Percentiles rank a stretch among this genome's conserved stretches.
phyloP scores from a whole-genome alignment of 1,140 invertebrate genomes.

The Myzus persicae region DNA sequence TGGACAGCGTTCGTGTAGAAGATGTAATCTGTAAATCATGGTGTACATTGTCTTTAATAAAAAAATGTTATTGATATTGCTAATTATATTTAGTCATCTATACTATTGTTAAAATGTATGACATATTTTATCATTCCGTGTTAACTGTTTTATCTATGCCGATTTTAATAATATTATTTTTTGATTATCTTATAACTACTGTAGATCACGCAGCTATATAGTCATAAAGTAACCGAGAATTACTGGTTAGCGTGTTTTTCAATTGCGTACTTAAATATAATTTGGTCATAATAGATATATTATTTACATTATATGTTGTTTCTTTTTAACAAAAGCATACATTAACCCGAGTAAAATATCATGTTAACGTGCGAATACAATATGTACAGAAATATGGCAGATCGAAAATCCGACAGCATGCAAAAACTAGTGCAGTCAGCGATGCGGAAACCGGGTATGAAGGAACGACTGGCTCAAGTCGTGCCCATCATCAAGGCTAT shows the following conservation, averaged over 20 bases:
- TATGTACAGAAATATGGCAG: conserved; percentile 40
- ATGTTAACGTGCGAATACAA: background rate
- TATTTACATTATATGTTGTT: background rate
- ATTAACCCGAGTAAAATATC: background rate
- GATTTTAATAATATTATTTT: background rate
- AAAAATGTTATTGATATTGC: background rate
- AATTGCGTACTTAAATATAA: background rate
- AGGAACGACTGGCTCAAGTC: conserved; percentile 63
- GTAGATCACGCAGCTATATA: background rate
- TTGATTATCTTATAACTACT: background rate
- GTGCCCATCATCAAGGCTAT: conserved; percentile 72
- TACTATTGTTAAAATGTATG: background rate
- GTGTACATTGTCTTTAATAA: background rate
- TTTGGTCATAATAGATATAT: background rate
- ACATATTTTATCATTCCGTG: background rate
- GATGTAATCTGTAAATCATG: background rate
- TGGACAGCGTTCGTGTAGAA: background rate
- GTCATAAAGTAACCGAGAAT: background rate
- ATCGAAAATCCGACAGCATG: conserved; percentile 41
- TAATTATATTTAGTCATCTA: background rate
- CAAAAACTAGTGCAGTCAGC: conserved; percentile 66
- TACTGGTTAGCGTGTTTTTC: background rate
- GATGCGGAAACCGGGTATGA: conserved; percentile 66
- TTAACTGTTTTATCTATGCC: background rate
- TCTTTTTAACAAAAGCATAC: background rate